Conservation (phyloP, 2,113 vertebrate species). For the Ictidomys tridecemlineatus region DNA sequence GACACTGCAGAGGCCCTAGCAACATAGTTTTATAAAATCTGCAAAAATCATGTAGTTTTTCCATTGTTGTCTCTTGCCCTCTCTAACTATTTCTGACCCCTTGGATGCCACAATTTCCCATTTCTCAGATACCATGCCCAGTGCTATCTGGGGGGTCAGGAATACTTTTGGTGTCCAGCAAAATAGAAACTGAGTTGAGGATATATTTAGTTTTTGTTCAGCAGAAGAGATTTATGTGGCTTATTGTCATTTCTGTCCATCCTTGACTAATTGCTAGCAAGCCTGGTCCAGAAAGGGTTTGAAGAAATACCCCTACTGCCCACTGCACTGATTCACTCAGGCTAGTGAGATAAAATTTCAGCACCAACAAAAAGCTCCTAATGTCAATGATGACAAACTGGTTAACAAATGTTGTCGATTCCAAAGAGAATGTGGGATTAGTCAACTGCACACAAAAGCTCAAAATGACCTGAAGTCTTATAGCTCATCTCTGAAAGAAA, state of each 20-base stretch:
- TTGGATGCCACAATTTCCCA: background rate
- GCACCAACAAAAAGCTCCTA: slow-evolving; percentile 27
- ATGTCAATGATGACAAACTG: slow-evolving; percentile 30
- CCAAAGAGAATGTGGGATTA: slow-evolving; percentile 48
- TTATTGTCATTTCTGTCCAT: background rate
- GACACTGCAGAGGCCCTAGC: background rate
- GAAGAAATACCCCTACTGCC: background rate
- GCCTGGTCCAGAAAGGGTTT: background rate
- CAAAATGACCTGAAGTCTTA: slow-evolving; percentile 29
- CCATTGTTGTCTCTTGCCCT: background rate
- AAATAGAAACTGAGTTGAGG: background rate
- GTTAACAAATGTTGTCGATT: slow-evolving; percentile 33
- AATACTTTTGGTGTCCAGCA: background rate
- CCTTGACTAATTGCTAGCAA: background rate
- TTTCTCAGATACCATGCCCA: background rate
- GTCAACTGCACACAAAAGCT: background rate
- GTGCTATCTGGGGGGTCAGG: background rate
- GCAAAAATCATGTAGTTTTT: background rate
- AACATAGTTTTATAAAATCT: background rate
- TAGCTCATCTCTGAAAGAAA: background rate
- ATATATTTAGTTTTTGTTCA: background rate
- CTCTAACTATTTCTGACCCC: background rate
- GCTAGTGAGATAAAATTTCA: slow-evolving; percentile 7
- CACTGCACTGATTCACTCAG: background rate
- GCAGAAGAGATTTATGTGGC: background rate